Base-by-base conservation (phyloP, 2,888 invertebrate species). In the Beris morrisii region DNA sequence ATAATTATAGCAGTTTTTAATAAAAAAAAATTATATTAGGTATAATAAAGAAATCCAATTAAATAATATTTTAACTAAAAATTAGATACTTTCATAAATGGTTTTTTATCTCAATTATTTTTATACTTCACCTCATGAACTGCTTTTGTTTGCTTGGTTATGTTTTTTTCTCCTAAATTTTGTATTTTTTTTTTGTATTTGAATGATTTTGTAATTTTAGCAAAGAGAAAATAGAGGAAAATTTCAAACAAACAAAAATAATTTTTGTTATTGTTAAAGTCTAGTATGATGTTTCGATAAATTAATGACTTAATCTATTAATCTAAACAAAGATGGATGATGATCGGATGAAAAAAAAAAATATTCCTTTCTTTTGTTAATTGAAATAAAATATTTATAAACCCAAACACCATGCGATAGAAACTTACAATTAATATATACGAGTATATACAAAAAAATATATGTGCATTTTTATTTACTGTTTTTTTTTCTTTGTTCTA, bases 381-480 rank as follows among this genome's bases (percentile, higher is more conserved):
- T 58, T 58, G 28, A 58, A 58, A 56, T 44, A 56, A 12, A 55
- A 45, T 58, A n/a, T 30, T 46, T 58, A 15, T 61, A 61, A 38
- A 50, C 50, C 61, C 61, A 61, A 38, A 61, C 61, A 61, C 61
- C 61, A 61, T 61, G 61, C 61, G 61, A 38, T 22, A 52, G 38
- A 61, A 61, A 45, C 30, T 45, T 15, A 46, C 44, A 46, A 30
- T 5, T 38, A 38, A 38, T 38, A 38, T 38, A 7, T 58, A 58
- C 58, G 45, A 58, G 22, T n/a, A 58, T 58, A n/a, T 61, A n/a
- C n/a, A n/a, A 15, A 61, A 61, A 61, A 61, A 61, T 61, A 61
- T 61, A 61, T 61, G 61, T 61, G 61, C 61, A 61, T 61, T 61
- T 61, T 61, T 61, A 50, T 61, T 50, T 58, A 9, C 5, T 38